These are phyloP conservation scores for Hippocampus comes DNA, from an alignment of 2,113 vertebrate genomes.

Conservation along the genomic window DNA sequence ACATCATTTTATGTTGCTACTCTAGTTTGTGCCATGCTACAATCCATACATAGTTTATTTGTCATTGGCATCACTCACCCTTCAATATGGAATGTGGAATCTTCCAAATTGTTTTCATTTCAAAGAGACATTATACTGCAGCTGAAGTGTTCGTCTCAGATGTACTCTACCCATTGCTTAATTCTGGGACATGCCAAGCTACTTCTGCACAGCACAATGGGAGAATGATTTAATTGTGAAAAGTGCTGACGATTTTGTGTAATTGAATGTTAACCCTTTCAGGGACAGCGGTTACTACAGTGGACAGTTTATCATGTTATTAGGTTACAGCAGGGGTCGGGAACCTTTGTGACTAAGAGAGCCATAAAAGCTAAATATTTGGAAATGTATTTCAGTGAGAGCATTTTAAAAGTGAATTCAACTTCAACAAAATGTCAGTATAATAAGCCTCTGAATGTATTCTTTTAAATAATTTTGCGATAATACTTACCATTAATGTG, in stretches of 20 bases:
- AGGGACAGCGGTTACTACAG: too few species aligned
- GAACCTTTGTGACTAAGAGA: too few species aligned
- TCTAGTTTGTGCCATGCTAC: slow-evolving; percentile 16
- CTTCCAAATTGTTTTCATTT: neutral
- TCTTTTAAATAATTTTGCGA: too few species aligned
- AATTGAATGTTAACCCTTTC: neutral
- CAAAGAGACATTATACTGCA: neutral
- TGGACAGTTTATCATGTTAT: too few species aligned
- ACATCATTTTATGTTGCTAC: slow-evolving; percentile 12
- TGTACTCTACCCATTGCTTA: neutral
- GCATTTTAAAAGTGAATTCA: too few species aligned
- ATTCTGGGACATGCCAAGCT: neutral
- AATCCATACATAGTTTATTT: neutral
- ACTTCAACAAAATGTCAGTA: too few species aligned
- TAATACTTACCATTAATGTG: too few species aligned
- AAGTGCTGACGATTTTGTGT: neutral
- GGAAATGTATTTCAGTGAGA: too few species aligned
- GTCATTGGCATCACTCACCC: neutral
- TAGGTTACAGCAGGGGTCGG: too few species aligned
- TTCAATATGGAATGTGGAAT: neutral
- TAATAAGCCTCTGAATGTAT: too few species aligned
- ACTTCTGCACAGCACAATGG: neutral
- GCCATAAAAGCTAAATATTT: too few species aligned
- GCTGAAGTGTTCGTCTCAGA: neutral
- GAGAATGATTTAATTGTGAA: neutral